Conservation (phyloP, 2,888 invertebrate species). For the Blomia tropicalis region DNA sequence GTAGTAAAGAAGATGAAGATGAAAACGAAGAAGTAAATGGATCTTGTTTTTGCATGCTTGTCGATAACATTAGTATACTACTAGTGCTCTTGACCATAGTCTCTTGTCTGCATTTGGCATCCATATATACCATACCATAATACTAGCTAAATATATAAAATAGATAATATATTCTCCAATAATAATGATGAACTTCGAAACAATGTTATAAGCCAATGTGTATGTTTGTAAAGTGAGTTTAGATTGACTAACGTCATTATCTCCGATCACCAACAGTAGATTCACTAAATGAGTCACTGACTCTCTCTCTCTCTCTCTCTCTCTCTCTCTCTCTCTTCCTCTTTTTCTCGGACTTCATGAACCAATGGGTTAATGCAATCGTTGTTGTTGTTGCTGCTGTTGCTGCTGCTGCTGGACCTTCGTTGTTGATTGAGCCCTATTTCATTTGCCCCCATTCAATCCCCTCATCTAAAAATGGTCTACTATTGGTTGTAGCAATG, state of each 20-base stretch:
- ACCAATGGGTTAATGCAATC: conserved; percentile 11
- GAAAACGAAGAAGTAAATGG: neutral
- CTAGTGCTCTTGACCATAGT: too few species aligned
- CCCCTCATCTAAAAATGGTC: neutral
- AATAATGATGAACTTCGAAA: conserved; percentile 9
- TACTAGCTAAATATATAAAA: too few species aligned
- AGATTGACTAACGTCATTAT: conserved; percentile 15
- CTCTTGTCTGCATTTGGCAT: too few species aligned
- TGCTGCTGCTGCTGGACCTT: neutral
- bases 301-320: neutral
- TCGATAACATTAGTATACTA: too few species aligned
- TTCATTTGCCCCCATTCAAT: neutral
- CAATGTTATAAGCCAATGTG: too few species aligned
- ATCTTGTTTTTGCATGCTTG: neutral
- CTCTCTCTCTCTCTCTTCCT: too few species aligned
- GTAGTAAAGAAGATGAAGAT: neutral
- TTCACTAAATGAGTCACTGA: neutral
- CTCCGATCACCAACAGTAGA: conserved; percentile 8
- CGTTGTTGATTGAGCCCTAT: neutral
- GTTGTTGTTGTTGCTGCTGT: neutral
- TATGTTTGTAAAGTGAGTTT: too few species aligned
- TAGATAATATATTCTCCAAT: neutral
- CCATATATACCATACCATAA: too few species aligned
- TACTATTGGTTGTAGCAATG: neutral
- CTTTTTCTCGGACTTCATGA: neutral